Base-by-base conservation (phyloP, 2,888 invertebrate species). In the Eilema griseolum region DNA sequence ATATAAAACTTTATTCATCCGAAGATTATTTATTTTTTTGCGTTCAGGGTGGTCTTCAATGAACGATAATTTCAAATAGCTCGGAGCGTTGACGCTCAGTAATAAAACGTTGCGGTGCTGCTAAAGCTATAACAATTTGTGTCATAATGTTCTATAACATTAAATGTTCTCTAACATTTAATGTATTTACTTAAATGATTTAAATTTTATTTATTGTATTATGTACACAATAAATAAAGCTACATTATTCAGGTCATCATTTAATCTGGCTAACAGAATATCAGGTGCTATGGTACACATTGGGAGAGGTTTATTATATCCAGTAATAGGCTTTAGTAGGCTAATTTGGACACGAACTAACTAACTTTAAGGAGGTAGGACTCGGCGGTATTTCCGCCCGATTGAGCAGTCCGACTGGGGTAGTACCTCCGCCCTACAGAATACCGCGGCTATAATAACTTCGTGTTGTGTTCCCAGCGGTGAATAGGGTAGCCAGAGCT, bases 31-130 rank as follows among this genome's bases (percentile, higher is more conserved):
- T 23, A 23, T 14, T 37, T 37, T 16, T 37, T 23, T 1, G 16
- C 37, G 37, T 61, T 23, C 14, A 23, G 33, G 33, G 61, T 24
- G 24, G 2, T 62, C 61, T 37, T 16, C 8, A 14, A 24, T 62
- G 23, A 61, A 61, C 23, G 33, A 61, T 37, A 23, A 61, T 61
- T n/a, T n/a, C 20, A 52, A 52, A 52, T 52, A 52, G 52, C 52
- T 52, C 10, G 52, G n/a, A 52, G 52, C 52, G 20, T 8, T 3
- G 52, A 2, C n/a, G 52, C n/a, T 52, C 52, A 23, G 61, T 61
- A 23, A 61, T 33, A 14, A 11, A 24, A 52, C n/a, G 52, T 52
- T 52, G 33, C 14, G 8, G 61, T 23, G 33, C 24, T 62, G 37
- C 23, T 62, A 24, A 24, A 62, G 37, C 24, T 16, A 24, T 37